Evolutionary conservation across 2,888 invertebrate genomes (phyloP).

Genomic region (Macaria liturata): DNA sequence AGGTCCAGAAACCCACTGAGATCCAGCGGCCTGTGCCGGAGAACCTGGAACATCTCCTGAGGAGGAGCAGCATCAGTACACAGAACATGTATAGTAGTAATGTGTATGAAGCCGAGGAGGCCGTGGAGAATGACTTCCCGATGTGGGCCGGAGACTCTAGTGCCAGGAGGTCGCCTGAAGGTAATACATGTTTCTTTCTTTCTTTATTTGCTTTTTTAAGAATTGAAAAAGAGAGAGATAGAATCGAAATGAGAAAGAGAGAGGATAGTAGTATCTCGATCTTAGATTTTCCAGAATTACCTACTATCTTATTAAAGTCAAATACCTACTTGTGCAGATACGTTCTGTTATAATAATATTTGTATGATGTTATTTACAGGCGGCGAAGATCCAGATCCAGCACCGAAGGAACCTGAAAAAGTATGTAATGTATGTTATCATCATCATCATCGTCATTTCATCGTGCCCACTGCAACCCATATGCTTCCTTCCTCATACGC

Average conservation of each 20-base stretch:
- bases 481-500: too few relatives aligned
- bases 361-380: conserved; percentile 43
- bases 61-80: conserved; percentile 40
- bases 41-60: conserved; percentile 47
- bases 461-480: too few relatives aligned
- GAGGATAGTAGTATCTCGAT: too few relatives aligned
- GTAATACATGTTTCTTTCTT: conserved; percentile 51
- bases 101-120: conserved; percentile 62
- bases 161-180: conserved; percentile 90
- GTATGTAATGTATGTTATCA: conserved; percentile 38
- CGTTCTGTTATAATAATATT: too few relatives aligned
- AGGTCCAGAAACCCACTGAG: conserved; percentile 24
- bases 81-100: conserved; percentile 42
- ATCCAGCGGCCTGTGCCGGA: conserved; percentile 27
- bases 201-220: not conserved
- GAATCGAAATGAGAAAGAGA: too few relatives aligned
- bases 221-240: too few relatives aligned
- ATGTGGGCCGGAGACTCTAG: conserved; percentile 87
- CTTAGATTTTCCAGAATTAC: too few relatives aligned
- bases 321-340: too few relatives aligned
- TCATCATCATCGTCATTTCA: too few relatives aligned
- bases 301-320: too few relatives aligned
- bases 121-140: conserved; percentile 60
- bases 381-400: conserved; percentile 70
- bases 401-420: conserved; percentile 62